These are phyloP conservation scores for Alloscopus bannaensis DNA, from an alignment of 2,888 invertebrate species.

Conservation along the genomic window DNA sequence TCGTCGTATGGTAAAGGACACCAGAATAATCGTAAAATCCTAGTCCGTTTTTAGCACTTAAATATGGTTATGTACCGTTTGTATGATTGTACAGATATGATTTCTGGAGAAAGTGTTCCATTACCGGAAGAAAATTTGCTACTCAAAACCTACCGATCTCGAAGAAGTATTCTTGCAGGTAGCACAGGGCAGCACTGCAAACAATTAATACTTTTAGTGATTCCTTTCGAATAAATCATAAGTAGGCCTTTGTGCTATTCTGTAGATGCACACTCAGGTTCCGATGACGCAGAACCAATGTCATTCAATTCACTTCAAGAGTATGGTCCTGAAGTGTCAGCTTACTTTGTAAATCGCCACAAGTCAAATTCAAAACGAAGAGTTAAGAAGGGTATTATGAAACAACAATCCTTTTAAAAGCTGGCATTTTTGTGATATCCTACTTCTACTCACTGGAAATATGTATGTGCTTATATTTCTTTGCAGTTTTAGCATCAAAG, in stretches of 20 bases:
- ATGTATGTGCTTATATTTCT: background rate
- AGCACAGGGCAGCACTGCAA: background rate
- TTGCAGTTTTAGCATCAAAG: background rate
- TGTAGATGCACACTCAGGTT: no score
- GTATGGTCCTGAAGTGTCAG: background rate
- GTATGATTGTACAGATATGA: no score
- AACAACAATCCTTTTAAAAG: no score
- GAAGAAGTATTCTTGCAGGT: background rate
- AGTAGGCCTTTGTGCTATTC: no score
- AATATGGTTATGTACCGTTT: background rate
- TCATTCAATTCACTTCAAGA: background rate
- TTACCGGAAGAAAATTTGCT: background rate
- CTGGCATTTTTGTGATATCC: background rate
- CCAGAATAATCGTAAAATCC: background rate
- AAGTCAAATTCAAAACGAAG: constrained; percentile 3
- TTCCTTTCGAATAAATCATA: background rate
- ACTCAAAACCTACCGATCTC: background rate
- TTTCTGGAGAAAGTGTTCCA: background rate
- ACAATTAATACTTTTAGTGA: background rate
- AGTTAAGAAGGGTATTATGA: constrained; percentile 1
- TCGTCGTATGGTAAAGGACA: background rate
- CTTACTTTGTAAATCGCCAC: constrained; percentile 7
- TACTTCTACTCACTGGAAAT: background rate
- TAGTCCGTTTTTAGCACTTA: background rate
- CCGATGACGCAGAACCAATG: background rate